Percentiles rank a stretch among this genome's conserved stretches.
Evolutionary conservation across 2,888 invertebrate genomes (phyloP).

Genomic region (Phortica magna): DNA sequence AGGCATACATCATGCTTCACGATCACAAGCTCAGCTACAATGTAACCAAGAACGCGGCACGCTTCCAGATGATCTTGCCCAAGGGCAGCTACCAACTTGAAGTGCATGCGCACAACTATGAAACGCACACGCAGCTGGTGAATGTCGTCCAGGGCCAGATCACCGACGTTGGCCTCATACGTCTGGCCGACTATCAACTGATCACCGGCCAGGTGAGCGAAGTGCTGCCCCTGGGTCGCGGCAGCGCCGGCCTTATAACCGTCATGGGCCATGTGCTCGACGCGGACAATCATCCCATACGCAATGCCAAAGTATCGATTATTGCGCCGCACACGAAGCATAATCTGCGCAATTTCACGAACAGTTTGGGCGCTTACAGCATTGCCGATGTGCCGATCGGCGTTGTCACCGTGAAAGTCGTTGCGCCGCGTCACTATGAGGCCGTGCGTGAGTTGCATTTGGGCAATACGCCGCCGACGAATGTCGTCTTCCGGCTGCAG

Average conservation of each 20-base stretch:
- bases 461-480: slow-evolving; percentile 77
- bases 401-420: slow-evolving; percentile 80
- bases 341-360: slow-evolving; percentile 71
- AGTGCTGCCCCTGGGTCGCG: slow-evolving; percentile 47
- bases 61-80: slow-evolving; percentile 85
- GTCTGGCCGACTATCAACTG: slow-evolving; percentile 55
- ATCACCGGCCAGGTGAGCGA: slow-evolving; percentile 64
- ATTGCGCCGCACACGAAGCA: slow-evolving; percentile 73
- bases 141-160: slow-evolving; percentile 57
- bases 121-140: slow-evolving; percentile 78
- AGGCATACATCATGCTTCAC: slow-evolving; percentile 85
- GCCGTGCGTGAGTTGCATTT: slow-evolving; percentile 73
- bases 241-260: slow-evolving; percentile 42
- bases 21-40: slow-evolving; percentile 79
- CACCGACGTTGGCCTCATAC: slow-evolving; percentile 63
- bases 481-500: slow-evolving; percentile 84
- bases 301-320: slow-evolving; percentile 79
- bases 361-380: slow-evolving; percentile 71
- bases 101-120: slow-evolving; percentile 82
- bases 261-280: slow-evolving; percentile 81
- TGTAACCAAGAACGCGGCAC: slow-evolving; percentile 84
- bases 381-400: slow-evolving; percentile 71
- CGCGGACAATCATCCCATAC: slow-evolving; percentile 81
- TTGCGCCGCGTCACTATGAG: slow-evolving; percentile 81
- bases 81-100: slow-evolving; percentile 83